A percentile compares a stretch with the other conserved stretches of the same genome.
These are phyloP conservation scores for Drosophila tripunctata DNA, from an alignment of 2,888 invertebrate genomes.

Conservation along the genomic window DNA sequence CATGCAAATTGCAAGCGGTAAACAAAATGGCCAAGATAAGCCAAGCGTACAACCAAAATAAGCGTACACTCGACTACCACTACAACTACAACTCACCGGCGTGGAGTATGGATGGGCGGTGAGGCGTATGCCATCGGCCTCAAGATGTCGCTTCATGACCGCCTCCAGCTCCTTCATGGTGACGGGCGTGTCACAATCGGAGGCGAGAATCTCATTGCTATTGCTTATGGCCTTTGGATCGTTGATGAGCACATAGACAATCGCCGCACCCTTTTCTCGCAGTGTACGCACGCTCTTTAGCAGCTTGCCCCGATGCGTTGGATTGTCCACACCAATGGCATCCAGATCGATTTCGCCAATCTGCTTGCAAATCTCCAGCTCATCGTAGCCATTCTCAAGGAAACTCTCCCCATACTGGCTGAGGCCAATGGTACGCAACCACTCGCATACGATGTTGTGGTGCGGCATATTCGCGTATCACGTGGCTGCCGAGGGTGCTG, in stretches of 20 bases:
- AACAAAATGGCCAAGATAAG: slow-evolving; percentile 72
- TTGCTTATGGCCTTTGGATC: slow-evolving; percentile 87
- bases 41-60: slow-evolving; percentile 6
- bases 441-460: slow-evolving; percentile 94
- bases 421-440: slow-evolving; percentile 95
- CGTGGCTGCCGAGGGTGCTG: slow-evolving; percentile 67
- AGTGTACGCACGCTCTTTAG: slow-evolving; percentile 93
- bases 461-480: slow-evolving; percentile 83
- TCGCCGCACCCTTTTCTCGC: slow-evolving; percentile 95
- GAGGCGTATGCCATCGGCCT: slow-evolving; percentile 93
- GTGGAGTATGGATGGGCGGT: slow-evolving; percentile 95
- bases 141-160: slow-evolving; percentile 92
- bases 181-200: slow-evolving; percentile 84
- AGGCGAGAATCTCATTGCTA: slow-evolving; percentile 85
- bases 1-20: slow-evolving; percentile 71
- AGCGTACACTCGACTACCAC: too few species aligned
- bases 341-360: slow-evolving; percentile 97
- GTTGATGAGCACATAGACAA: slow-evolving; percentile 96
- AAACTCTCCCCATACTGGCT: slow-evolving; percentile 96
- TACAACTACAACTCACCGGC: slow-evolving; percentile 91
- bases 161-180: slow-evolving; percentile 87
- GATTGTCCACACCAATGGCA: slow-evolving; percentile 95
- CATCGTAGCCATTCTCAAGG: slow-evolving; percentile 98
- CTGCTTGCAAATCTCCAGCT: slow-evolving; percentile 97
- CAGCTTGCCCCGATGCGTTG: slow-evolving; percentile 91